Conservation (phyloP, 2,113 vertebrate genomes). For the Mustelus asterias region DNA sequence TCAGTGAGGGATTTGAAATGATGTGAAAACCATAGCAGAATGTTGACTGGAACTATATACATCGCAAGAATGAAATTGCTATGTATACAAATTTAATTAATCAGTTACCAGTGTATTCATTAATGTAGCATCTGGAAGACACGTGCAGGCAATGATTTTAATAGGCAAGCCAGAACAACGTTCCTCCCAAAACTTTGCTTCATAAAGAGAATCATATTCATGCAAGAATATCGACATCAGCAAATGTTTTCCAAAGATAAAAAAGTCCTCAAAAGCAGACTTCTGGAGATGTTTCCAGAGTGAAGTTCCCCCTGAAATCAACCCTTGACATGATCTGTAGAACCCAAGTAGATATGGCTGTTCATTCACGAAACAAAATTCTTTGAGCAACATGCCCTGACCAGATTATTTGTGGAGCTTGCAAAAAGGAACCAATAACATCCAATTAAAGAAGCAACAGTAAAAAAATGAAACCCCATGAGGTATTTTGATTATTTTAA, state of each 20-base stretch:
- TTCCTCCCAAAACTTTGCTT: not conserved
- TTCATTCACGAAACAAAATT: not conserved
- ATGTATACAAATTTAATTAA: too few species aligned
- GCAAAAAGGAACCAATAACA: not conserved
- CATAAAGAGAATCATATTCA: not conserved
- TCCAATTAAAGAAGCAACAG: not conserved
- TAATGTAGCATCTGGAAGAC: not conserved
- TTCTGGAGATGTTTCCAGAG: not conserved
- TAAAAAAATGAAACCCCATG: not conserved
- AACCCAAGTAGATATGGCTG: not conserved
- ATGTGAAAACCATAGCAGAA: not conserved
- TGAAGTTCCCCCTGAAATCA: not conserved
- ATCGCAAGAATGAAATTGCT: not conserved
- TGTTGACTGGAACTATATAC: not conserved
- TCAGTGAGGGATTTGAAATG: not conserved
- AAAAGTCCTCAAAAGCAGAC: not conserved
- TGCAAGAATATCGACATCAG: not conserved
- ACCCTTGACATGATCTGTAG: not conserved
- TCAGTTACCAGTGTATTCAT: not conserved
- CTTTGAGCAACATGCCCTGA: not conserved
- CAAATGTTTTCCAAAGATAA: not conserved
- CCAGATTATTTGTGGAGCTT: not conserved
- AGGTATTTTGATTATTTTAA: slow-evolving; percentile 2
- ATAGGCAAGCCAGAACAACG: not conserved
- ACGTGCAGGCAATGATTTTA: not conserved